phyloP scores from a whole-genome alignment of 2,797 vertebrate species.

The Ispidina lecontei region DNA sequence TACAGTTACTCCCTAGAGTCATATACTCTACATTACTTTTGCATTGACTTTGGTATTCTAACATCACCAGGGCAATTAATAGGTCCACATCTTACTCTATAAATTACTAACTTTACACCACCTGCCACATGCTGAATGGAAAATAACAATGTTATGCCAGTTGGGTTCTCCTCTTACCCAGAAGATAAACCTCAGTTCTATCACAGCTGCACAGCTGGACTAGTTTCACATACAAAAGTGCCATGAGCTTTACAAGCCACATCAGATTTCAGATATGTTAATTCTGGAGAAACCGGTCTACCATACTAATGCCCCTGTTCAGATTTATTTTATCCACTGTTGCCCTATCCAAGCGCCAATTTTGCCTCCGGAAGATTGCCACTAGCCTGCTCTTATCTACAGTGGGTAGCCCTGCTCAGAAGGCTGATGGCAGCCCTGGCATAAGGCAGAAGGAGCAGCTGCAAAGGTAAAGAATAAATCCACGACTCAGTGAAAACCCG shows the following conservation, averaged over 20 bases:
- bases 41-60: background rate
- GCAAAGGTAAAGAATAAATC: background rate
- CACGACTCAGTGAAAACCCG: fast-evolving
- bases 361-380: fast-evolving
- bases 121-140: background rate
- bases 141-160: background rate
- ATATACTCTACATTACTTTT: background rate
- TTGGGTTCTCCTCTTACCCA: background rate
- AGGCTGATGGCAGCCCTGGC: background rate
- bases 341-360: fast-evolving
- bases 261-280: background rate
- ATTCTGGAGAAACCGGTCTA: background rate
- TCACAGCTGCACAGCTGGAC: background rate
- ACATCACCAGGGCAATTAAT: no score
- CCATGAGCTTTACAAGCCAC: fast-evolving
- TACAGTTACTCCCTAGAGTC: background rate
- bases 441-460: fast-evolving
- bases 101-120: background rate
- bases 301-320: fast-evolving
- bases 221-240: background rate
- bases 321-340: background rate
- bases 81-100: fast-evolving
- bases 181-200: background rate
- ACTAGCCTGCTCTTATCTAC: background rate
- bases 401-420: background rate